Percentiles rank a stretch among this genome's conserved stretches.
Conservation (phyloP, 2,888 invertebrate species). For the Drosophila ustulata region DNA sequence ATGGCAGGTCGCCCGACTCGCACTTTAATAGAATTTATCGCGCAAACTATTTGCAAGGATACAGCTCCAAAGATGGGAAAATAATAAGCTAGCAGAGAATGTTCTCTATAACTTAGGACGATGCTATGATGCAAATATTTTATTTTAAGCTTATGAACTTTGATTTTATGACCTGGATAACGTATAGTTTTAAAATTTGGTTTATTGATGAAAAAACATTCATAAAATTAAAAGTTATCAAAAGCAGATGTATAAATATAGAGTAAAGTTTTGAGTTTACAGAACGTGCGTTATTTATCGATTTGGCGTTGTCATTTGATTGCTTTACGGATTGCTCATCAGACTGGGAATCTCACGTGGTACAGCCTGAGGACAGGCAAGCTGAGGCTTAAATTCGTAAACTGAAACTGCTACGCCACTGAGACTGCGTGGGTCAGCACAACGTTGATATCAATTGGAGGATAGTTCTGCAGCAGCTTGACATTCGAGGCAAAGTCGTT, state of each 20-base stretch:
- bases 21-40: slow-evolving; percentile 90
- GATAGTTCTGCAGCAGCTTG: slow-evolving; percentile 96
- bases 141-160: slow-evolving; percentile 23
- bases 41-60: slow-evolving; percentile 86
- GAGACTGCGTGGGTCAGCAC: slow-evolving; percentile 91
- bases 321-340: slow-evolving; percentile 61
- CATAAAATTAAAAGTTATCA: slow-evolving; percentile 69
- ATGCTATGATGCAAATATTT: slow-evolving; percentile 3
- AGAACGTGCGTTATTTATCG: slow-evolving; percentile 34
- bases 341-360: slow-evolving; percentile 31
- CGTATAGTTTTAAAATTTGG: slow-evolving; percentile 51
- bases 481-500: slow-evolving; percentile 98
- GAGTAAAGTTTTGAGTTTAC: slow-evolving; percentile 14
- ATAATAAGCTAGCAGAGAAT: slow-evolving; percentile 8
- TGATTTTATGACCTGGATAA: slow-evolving; percentile 28
- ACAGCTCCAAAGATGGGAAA: slow-evolving; percentile 75
- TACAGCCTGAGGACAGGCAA: slow-evolving; percentile 32
- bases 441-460: slow-evolving; percentile 94
- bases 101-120: neutral
- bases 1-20: slow-evolving; percentile 92
- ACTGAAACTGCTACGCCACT: slow-evolving; percentile 64
- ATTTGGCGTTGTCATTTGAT: slow-evolving; percentile 53
- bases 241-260: slow-evolving; percentile 54
- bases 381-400: slow-evolving; percentile 38
- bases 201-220: slow-evolving; percentile 60